Base-by-base conservation (phyloP, 2,113 vertebrate genomes). In the Stictonetta naevosa region DNA sequence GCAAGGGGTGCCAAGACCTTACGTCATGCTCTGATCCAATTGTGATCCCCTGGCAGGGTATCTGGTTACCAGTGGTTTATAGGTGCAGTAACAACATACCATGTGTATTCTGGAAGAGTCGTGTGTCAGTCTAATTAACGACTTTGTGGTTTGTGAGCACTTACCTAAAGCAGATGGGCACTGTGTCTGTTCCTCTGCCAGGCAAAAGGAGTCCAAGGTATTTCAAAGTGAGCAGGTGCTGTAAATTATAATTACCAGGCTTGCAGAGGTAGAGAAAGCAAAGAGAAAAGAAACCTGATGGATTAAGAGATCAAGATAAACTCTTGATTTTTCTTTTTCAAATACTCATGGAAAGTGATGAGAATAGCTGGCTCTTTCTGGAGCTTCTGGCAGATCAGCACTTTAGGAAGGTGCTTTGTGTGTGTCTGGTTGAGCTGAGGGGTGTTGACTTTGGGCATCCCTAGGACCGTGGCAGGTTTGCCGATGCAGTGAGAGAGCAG, bases 151-250 rank as follows among this genome's bases (percentile, higher is more conserved):
- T 97, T 96, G 84, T 33, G 90, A 96, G 93, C 91, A 92, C 77
- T 96, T 94, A 97, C 85, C 92, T 85, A 53, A 78, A 97, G 93
- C 96, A 96, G 97, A 96, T 97, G 97, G 96, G 95, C 93, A 95
- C 91, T 69, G 83, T 92, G 94, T 96, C 95, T 97, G 95, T 96
- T 97, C 96, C 89, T 96, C 34, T 97, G 97, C 97, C 97, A 97
- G 95, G 92, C 83, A 93, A 89, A 76, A 93, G 60, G 67, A 93
- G 96, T 83, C 94, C 83, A 96, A 94, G 84, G 88, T 29, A 81
- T 97, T 96, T 96, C 97, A 97, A 97, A 96, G 97, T 25, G 60
- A 96, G 95, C 97, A 97, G 96, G 96, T 97, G 97, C 93, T 96
- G 94, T 92, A 96, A 96, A 93, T 96, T 95, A 94, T 95, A 96